Evolutionary conservation across 1,140 invertebrate species (phyloP).

Genomic region (Leptestheria dahalacensis): DNA sequence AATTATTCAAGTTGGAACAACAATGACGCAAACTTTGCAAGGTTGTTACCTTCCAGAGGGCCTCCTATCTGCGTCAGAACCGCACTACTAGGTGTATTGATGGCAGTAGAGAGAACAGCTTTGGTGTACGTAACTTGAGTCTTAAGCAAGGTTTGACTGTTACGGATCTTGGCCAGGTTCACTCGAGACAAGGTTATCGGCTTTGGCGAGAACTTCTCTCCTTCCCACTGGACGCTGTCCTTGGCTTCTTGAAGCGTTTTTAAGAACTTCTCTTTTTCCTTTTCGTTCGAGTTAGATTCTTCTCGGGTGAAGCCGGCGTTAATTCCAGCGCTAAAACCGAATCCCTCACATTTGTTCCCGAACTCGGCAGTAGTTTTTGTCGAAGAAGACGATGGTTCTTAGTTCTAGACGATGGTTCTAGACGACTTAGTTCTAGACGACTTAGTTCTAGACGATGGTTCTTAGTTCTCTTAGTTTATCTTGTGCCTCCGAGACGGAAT

Average conservation of each 20-base stretch:
- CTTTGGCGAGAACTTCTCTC: not conserved
- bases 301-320: not conserved
- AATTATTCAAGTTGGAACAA: no score
- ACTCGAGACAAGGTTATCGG: not conserved
- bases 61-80: no score
- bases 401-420: no score
- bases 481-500: not conserved
- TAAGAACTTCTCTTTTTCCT: not conserved
- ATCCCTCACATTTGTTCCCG: not conserved
- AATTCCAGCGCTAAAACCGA: not conserved
- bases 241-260: not conserved
- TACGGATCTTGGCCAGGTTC: not conserved
- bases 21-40: no score
- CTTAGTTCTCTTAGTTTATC: not conserved
- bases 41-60: no score
- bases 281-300: not conserved
- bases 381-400: not conserved
- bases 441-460: no score
- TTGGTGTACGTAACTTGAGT: not conserved
- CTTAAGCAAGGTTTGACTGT: not conserved
- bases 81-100: not conserved
- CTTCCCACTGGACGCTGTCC: not conserved
- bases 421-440: no score
- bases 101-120: not conserved
- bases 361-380: not conserved